phyloP scores from a whole-genome alignment of 2,888 invertebrate species.

The Ectemnius continuus region DNA sequence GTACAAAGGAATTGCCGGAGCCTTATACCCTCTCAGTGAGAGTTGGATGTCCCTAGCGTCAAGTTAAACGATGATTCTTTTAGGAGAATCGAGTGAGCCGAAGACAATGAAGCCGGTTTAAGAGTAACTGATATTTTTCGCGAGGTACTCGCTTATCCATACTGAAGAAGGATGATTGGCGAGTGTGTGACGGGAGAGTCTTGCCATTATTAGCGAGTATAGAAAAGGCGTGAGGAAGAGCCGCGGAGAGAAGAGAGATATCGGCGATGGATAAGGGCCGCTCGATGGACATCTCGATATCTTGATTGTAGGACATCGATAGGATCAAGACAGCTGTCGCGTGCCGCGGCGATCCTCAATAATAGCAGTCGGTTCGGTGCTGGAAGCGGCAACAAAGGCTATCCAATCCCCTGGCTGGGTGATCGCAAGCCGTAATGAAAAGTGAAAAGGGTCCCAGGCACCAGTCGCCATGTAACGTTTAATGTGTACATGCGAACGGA shows the following conservation, averaged over 20 bases:
- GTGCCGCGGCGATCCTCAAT: constrained; percentile 55
- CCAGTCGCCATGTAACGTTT: constrained; percentile 52
- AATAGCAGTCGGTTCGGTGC: constrained; percentile 54
- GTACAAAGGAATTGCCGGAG: too few species aligned
- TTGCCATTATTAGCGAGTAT: neutral
- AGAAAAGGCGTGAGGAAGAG: neutral
- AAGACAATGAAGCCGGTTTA: neutral
- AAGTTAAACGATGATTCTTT: too few species aligned
- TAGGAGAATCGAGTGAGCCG: too few species aligned
- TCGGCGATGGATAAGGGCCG: constrained; percentile 9
- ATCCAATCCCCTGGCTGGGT: constrained; percentile 48
- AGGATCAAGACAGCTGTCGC: constrained; percentile 71
- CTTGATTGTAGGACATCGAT: constrained; percentile 57
- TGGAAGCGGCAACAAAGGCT: constrained; percentile 62
- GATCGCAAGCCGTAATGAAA: constrained; percentile 62
- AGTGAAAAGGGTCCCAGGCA: constrained; percentile 66
- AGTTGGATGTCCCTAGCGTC: too few species aligned
- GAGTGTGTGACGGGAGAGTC: neutral
- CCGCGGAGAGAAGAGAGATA: constrained; percentile 1
- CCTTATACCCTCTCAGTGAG: too few species aligned
- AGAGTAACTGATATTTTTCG: neutral
- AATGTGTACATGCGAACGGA: constrained; percentile 47
- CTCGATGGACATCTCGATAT: constrained; percentile 40
- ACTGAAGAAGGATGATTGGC: neutral
- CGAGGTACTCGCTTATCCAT: neutral